Conservation (phyloP, 2,113 vertebrate species). For the Theristicus caerulescens region DNA sequence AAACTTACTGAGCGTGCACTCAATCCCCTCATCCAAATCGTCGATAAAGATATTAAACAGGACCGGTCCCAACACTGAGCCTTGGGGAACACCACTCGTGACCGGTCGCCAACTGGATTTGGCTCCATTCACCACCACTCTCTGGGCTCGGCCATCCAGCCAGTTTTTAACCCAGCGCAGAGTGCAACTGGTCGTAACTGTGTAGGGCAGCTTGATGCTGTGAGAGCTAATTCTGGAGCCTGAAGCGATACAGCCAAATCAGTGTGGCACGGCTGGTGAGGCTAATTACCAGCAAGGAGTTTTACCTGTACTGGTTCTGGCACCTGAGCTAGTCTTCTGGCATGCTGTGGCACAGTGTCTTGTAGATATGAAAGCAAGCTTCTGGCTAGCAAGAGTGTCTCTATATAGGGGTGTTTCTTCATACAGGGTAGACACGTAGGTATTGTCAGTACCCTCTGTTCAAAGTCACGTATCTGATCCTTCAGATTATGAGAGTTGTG, state of each 20-base stretch:
- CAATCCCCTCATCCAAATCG: too few species aligned
- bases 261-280: background rate
- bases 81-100: too few species aligned
- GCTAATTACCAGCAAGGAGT: too few species aligned
- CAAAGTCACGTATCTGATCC: fast-evolving
- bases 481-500: background rate
- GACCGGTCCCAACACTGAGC: too few species aligned
- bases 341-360: background rate
- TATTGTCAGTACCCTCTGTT: background rate
- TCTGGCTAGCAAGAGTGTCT: background rate
- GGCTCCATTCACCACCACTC: too few species aligned
- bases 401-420: background rate
- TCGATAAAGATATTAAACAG: too few species aligned
- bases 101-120: too few species aligned
- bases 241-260: background rate
- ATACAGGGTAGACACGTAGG: background rate
- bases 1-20: too few species aligned
- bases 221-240: background rate
- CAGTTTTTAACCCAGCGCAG: too few species aligned
- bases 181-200: too few species aligned
- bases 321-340: background rate
- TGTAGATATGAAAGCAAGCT: background rate
- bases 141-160: too few species aligned
- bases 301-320: background rate
- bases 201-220: background rate